Evolutionary conservation across 2,797 vertebrate genomes (phyloP).

Genomic region (Ambastaia sidthimunki): DNA sequence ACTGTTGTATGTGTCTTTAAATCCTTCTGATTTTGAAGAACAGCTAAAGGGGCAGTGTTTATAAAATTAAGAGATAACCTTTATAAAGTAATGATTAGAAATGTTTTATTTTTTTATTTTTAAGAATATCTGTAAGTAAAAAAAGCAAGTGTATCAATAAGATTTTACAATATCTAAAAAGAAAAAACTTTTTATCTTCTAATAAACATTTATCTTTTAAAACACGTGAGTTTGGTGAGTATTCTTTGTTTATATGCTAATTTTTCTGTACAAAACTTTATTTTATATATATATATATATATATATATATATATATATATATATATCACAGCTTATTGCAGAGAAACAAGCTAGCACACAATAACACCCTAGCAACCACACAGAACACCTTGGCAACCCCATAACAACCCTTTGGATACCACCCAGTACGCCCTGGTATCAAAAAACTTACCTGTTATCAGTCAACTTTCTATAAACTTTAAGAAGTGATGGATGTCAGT

Average conservation of each 20-base stretch:
- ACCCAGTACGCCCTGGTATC: neutral
- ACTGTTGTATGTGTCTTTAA: slow-evolving; percentile 1
- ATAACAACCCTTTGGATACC: neutral
- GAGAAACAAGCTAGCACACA: too few species aligned
- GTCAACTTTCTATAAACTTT: neutral
- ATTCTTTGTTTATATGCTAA: neutral
- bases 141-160: slow-evolving; percentile 69
- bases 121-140: slow-evolving; percentile 72
- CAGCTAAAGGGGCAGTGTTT: slow-evolving; percentile 54
- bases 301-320: too few species aligned
- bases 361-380: neutral
- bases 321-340: neutral
- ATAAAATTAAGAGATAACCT: slow-evolving; percentile 61
- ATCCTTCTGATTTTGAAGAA: slow-evolving; percentile 65
- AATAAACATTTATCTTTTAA: slow-evolving; percentile 81
- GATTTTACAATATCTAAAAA: slow-evolving; percentile 71
- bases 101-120: slow-evolving; percentile 73
- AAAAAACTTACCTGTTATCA: neutral
- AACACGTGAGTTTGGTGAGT: slow-evolving; percentile 35
- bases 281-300: too few species aligned
- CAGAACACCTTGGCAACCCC: neutral
- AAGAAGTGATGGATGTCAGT: neutral
- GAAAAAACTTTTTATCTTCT: slow-evolving; percentile 71
- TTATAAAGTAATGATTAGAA: slow-evolving; percentile 70
- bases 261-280: too few species aligned